Conservation (phyloP, 2,797 vertebrate species). For the Monodelphis domestica region DNA sequence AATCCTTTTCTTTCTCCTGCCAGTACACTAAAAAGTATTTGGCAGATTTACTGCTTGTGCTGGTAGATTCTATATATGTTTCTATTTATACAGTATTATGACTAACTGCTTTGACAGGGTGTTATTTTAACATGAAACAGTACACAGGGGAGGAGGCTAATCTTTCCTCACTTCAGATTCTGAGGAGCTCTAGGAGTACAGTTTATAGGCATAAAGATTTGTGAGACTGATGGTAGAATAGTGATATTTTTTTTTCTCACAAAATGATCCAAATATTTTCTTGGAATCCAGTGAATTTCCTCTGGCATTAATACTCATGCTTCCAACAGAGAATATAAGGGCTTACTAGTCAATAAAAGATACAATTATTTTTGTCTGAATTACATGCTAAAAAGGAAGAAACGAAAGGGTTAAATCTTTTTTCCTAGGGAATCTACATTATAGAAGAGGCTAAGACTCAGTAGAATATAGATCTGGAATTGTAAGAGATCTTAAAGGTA, state of each 20-base stretch:
- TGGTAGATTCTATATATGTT: neutral
- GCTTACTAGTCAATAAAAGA: too few species aligned
- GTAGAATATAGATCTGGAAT: too few species aligned
- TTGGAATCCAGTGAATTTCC: too few species aligned
- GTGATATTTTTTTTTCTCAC: neutral
- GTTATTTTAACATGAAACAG: neutral
- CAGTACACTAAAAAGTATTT: slow-evolving; percentile 10
- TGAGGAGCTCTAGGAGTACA: neutral
- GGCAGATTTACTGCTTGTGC: slow-evolving; percentile 22
- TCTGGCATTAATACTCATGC: too few species aligned
- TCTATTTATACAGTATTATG: neutral
- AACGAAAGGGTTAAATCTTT: too few species aligned
- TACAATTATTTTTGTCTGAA: too few species aligned
- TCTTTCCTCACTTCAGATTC: slow-evolving; percentile 29
- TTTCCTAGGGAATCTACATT: too few species aligned
- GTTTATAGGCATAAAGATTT: neutral
- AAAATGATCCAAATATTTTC: slow-evolving; percentile 14
- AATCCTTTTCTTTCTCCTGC: too few species aligned
- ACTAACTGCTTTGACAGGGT: neutral
- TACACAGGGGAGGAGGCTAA: neutral
- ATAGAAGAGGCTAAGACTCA: too few species aligned
- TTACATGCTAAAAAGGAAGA: too few species aligned
- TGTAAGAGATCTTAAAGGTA: too few species aligned
- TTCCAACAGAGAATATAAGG: too few species aligned
- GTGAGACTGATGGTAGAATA: slow-evolving; percentile 12